Conservation (phyloP, 2,113 vertebrate species). For the Bubo bubo region DNA sequence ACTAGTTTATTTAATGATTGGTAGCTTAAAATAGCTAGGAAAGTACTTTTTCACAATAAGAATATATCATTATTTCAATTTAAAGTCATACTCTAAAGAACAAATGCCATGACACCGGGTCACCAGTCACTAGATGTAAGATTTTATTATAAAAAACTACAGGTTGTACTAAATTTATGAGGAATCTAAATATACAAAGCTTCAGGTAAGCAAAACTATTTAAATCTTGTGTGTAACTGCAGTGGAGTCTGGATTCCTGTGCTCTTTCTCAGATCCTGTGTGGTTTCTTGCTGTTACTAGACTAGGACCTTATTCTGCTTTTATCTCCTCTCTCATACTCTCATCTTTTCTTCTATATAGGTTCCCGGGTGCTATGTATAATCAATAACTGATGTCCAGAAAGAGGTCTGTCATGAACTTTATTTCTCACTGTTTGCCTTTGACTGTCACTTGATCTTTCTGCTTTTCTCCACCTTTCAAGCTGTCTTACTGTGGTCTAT, state of each 20-base stretch:
- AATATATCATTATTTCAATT: background rate
- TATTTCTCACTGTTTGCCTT: background rate
- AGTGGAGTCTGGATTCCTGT: background rate
- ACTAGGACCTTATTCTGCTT: background rate
- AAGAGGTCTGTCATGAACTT: background rate
- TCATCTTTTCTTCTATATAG: background rate
- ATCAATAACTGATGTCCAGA: background rate
- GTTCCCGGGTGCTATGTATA: background rate
- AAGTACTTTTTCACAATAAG: background rate
- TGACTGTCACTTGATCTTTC: background rate
- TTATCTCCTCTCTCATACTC: background rate
- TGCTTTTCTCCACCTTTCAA: background rate
- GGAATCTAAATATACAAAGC: background rate
- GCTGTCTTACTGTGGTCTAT: background rate
- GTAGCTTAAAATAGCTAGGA: background rate
- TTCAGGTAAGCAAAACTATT: background rate
- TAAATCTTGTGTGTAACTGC: background rate
- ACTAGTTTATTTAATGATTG: background rate
- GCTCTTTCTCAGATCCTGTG: background rate
- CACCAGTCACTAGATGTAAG: background rate
- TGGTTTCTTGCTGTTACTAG: background rate
- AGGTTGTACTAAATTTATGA: background rate
- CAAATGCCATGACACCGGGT: rapidly evolving
- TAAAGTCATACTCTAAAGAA: background rate
- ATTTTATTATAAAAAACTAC: background rate